These are phyloP conservation scores for Psephotus haematonotus DNA, from an alignment of 2,113 vertebrate species.

Conservation along the genomic window DNA sequence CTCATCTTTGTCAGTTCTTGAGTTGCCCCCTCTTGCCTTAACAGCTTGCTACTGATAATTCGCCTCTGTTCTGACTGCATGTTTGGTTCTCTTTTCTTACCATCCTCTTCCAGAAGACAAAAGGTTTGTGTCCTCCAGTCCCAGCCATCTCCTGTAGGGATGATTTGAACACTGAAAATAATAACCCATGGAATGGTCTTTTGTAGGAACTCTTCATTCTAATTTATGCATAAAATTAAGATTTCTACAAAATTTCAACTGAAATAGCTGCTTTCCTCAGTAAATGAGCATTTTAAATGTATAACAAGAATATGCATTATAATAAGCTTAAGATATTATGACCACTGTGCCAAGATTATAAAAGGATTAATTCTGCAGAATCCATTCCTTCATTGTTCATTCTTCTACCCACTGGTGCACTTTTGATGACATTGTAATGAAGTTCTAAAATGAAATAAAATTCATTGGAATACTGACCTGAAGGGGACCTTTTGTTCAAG, in stretches of 20 bases:
- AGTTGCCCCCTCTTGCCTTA: background rate
- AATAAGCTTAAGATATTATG: background rate
- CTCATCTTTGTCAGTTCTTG: background rate
- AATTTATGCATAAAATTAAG: background rate
- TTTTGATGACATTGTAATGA: background rate
- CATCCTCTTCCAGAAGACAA: background rate
- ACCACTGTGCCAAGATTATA: background rate
- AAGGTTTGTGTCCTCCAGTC: background rate
- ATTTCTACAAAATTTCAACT: background rate
- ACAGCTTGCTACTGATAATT: background rate
- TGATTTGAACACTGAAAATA: background rate
- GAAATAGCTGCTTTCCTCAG: background rate
- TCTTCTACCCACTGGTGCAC: background rate
- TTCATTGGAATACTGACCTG: background rate
- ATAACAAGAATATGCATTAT: background rate
- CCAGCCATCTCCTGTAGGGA: background rate
- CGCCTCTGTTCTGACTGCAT: background rate
- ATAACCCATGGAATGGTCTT: background rate
- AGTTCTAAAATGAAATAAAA: background rate
- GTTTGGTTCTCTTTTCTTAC: background rate
- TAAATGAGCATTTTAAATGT: background rate
- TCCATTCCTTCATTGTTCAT: background rate
- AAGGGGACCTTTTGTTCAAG: background rate
- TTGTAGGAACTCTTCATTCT: background rate
- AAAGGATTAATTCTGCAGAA: background rate